Percentiles rank a stretch among this genome's conserved stretches.
phyloP scores from a whole-genome alignment of 2,888 invertebrate genomes.

The Athetis lepigone region DNA sequence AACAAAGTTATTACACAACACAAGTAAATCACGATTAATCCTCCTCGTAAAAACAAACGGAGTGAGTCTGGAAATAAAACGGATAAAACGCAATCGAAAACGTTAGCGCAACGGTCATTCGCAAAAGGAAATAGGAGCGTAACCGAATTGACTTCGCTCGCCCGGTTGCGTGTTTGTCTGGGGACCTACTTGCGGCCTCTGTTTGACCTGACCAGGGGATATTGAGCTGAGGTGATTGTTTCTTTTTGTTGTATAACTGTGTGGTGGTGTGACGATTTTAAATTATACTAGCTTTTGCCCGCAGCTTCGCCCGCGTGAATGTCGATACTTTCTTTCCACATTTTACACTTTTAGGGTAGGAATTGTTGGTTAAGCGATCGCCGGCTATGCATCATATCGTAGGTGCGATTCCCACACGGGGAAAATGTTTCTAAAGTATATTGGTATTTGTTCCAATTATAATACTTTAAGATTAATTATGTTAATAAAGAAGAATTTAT shows the following conservation, averaged over 20 bases:
- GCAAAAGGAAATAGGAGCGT: slow-evolving; percentile 63
- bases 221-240: slow-evolving; percentile 1
- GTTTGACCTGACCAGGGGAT: slow-evolving; percentile 42
- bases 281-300: no score
- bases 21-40: slow-evolving; percentile 34
- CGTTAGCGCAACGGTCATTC: slow-evolving; percentile 58
- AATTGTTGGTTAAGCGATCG: no score
- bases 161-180: slow-evolving; percentile 53
- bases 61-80: slow-evolving; percentile 51
- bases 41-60: slow-evolving; percentile 35
- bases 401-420: no score
- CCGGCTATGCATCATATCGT: no score
- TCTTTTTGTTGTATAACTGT: neutral
- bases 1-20: slow-evolving; percentile 7
- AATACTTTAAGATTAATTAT: no score
- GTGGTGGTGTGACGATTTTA: no score
- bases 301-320: no score
- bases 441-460: no score
- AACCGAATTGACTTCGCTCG: slow-evolving; percentile 56
- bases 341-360: no score
- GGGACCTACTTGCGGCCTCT: slow-evolving; percentile 51
- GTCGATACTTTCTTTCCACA: no score
- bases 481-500: no score
- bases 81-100: slow-evolving; percentile 56
- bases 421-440: no score